Evolutionary conservation across 1,140 invertebrate genomes (phyloP), one percentile per base, ranked within the genome.

Genomic region (Manduca sexta): DNA sequence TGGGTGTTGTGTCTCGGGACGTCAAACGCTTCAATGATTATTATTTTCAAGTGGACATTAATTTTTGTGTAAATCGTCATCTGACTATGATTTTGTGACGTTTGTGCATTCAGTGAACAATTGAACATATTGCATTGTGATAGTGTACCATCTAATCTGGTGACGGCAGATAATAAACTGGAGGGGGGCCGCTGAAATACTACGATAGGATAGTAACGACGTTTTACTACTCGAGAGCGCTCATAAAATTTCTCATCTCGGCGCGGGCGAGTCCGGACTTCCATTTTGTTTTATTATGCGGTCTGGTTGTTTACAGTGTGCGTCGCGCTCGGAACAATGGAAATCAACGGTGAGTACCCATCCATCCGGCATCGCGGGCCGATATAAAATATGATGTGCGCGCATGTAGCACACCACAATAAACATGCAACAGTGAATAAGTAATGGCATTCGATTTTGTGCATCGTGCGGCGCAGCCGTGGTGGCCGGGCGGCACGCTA

Each of bases 221-320:
- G 78, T 85, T 86, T 85, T 86, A 86, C 84, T 74, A 86, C 77
- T 82, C 60, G 62, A 71, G 72, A 74, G 62, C 64, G 75, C 64
- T 69, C 66, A 74, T 78, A 78, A 79, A 82, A 80, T 74, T 74
- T 72, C 64, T 77, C 77, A 78, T 80, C 71, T 83, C 73, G 55
- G 64, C 63, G 68, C 71, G 73, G 64, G 52, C 69, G 55, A 74
- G 64, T 60, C 33, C 64, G 63, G 69, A 79, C 84, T 77, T 84
- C 84, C 84, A 86, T 86, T 85, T 86, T 86, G 84, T 84, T 83
- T 81, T 84, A 83, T 77, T 79, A 80, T 81, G 80, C 72, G 76
- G 72, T 78, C 77, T 61, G 68, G 69, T 84, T 84, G 81, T 85
- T 79, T 83, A 84, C 77, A 73, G 61, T 67, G 80, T 75, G 70